Percentiles rank a stretch among this genome's conserved stretches.
phyloP scores from a whole-genome alignment of 1,140 invertebrate species.

The Aphidius ervi region DNA sequence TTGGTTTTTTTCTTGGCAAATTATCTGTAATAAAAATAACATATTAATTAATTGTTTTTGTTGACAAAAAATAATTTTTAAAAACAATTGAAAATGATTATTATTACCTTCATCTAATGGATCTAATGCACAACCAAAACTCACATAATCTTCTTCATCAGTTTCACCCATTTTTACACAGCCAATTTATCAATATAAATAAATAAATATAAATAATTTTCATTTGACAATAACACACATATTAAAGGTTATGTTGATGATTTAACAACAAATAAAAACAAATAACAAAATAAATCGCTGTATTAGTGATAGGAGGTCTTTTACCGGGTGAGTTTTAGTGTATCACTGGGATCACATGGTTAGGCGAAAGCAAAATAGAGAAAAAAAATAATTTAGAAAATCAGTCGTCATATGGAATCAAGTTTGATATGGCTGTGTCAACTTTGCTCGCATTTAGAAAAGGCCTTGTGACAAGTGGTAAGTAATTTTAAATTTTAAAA shows the following conservation, averaged over 20 bases:
- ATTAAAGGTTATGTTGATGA: no score
- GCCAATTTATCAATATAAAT: no score
- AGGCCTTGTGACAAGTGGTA: slow-evolving; percentile 19
- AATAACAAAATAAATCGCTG: no score
- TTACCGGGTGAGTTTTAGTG: no score
- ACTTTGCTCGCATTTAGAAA: slow-evolving; percentile 16
- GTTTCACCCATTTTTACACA: slow-evolving; percentile 39
- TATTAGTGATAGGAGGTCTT: no score
- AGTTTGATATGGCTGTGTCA: slow-evolving; percentile 16
- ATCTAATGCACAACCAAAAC: slow-evolving; percentile 72
- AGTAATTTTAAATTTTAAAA: slow-evolving; percentile 12
- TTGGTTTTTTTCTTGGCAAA: slow-evolving; percentile 74
- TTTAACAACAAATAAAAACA: no score
- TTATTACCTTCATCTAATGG: slow-evolving; percentile 72
- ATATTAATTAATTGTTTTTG: background rate
- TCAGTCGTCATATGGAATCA: background rate
- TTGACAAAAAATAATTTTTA: no score
- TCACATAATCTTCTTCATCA: slow-evolving; percentile 61
- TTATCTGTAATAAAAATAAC: slow-evolving; percentile 58
- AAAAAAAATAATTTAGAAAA: slow-evolving; percentile 7
- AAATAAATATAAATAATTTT: no score
- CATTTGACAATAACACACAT: no score
- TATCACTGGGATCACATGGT: no score
- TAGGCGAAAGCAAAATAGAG: no score
- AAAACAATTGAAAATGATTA: slow-evolving; percentile 15